These are phyloP conservation scores for Lacanobia wlatinum DNA, from an alignment of 2,888 invertebrate genomes.

Conservation along the genomic window DNA sequence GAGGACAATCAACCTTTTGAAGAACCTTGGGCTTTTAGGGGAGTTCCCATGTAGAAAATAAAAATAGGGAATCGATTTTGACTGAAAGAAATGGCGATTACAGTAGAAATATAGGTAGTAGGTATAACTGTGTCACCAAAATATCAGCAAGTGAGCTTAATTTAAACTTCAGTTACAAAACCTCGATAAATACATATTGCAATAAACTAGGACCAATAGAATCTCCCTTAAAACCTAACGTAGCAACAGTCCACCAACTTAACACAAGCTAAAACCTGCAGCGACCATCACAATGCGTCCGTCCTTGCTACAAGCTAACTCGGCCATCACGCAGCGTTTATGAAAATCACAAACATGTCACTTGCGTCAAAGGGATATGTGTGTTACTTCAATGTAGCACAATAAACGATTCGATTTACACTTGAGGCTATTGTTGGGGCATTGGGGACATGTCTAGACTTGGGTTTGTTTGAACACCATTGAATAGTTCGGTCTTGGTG, in stretches of 20 bases:
- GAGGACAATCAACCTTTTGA: too few relatives aligned
- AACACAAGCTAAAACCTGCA: constrained; percentile 38
- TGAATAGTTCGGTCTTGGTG: background rate
- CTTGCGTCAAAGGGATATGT: constrained; percentile 58
- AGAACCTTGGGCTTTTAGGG: too few relatives aligned
- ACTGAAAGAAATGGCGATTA: background rate
- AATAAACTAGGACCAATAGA: background rate
- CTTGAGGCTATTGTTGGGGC: constrained; percentile 30
- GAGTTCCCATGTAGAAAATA: too few relatives aligned
- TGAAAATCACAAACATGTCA: constrained; percentile 63
- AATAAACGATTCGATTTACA: constrained; percentile 53
- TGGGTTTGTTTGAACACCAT: background rate
- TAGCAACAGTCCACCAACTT: constrained; percentile 41
- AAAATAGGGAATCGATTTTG: background rate
- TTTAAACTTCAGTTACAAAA: background rate
- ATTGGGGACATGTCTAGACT: constrained; percentile 36
- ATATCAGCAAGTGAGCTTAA: too few relatives aligned
- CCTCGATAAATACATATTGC: too few relatives aligned
- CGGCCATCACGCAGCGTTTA: constrained; percentile 61
- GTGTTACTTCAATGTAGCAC: constrained; percentile 39
- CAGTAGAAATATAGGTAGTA: too few relatives aligned
- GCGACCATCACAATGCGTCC: constrained; percentile 40
- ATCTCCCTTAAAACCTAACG: background rate
- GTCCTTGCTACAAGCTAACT: constrained; percentile 58
- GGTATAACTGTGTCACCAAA: too few relatives aligned